A percentile compares a stretch with the other conserved stretches of the same genome.
Evolutionary conservation across 2,797 vertebrate species (phyloP).

Genomic region (Trichosurus vulpecula): DNA sequence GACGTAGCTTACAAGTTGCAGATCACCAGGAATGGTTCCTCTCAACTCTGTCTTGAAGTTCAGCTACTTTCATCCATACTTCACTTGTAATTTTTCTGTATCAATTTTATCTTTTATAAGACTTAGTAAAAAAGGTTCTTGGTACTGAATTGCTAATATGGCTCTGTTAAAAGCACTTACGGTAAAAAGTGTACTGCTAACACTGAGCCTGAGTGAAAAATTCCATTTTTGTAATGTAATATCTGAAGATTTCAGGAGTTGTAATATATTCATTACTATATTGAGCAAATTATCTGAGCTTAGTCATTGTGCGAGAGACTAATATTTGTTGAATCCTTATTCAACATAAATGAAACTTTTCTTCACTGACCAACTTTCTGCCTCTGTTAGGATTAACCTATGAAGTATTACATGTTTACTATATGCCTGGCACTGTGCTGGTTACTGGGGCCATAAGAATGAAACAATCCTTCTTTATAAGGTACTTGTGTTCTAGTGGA

Average conservation of each 20-base stretch:
- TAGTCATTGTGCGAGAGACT: neutral
- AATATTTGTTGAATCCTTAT: neutral
- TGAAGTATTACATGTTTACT: neutral
- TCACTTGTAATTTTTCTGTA: neutral
- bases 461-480: too few species aligned
- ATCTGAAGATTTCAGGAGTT: neutral
- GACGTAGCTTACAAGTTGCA: neutral
- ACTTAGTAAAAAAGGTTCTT: neutral
- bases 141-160: neutral
- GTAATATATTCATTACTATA: neutral
- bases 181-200: neutral
- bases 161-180: neutral
- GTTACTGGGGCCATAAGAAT: neutral
- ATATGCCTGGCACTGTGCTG: neutral
- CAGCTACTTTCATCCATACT: neutral
- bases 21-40: neutral
- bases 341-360: neutral
- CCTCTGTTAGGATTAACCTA: neutral
- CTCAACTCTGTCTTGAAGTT: neutral
- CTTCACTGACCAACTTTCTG: neutral
- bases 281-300: neutral
- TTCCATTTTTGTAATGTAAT: neutral
- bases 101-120: neutral
- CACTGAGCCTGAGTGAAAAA: neutral
- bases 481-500: too few species aligned